A percentile compares a stretch with the other conserved stretches of the same genome.
Conservation (phyloP, 2,113 vertebrate species). For the Halichoeres trimaculatus region DNA sequence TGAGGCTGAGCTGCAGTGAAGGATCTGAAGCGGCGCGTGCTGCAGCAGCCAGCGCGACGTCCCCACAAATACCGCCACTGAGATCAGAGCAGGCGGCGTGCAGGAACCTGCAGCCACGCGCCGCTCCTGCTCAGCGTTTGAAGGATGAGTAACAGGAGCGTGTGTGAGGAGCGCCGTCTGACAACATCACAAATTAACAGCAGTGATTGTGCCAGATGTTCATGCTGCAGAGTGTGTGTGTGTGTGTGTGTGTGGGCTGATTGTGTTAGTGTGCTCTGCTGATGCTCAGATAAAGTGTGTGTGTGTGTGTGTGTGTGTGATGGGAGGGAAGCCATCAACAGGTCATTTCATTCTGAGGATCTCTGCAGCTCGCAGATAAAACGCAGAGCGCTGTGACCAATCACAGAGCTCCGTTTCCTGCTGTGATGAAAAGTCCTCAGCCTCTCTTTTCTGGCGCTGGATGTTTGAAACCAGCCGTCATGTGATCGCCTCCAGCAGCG, state of each 20-base stretch:
- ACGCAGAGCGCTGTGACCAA: constrained; percentile 19
- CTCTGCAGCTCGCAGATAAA: constrained; percentile 48
- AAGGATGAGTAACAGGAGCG: constrained; percentile 42
- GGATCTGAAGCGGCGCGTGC: not conserved
- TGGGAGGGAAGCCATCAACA: constrained; percentile 62
- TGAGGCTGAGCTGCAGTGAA: not conserved
- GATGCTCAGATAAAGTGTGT: constrained; percentile 62
- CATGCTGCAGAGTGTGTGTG: not conserved
- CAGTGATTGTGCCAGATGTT: constrained; percentile 46
- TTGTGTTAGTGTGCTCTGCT: constrained; percentile 72
- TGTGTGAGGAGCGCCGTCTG: constrained; percentile 55
- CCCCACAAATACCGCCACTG: constrained; percentile 4
- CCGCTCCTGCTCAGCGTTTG: not conserved
- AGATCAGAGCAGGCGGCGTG: not conserved
- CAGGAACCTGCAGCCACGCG: not conserved
- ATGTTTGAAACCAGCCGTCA: not conserved
- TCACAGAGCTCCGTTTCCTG: constrained; percentile 10
- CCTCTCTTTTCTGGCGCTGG: not conserved
- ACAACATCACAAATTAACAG: constrained; percentile 65
- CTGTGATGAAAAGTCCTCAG: constrained; percentile 6
- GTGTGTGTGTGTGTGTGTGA: constrained; percentile 37
- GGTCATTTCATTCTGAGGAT: constrained; percentile 60
- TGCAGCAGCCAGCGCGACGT: constrained; percentile 8
- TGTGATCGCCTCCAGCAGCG: not conserved
- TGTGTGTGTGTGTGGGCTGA: constrained; percentile 42